These are phyloP conservation scores for Chrysolina oricalcia DNA, from an alignment of 2,888 invertebrate genomes.

Conservation along the genomic window DNA sequence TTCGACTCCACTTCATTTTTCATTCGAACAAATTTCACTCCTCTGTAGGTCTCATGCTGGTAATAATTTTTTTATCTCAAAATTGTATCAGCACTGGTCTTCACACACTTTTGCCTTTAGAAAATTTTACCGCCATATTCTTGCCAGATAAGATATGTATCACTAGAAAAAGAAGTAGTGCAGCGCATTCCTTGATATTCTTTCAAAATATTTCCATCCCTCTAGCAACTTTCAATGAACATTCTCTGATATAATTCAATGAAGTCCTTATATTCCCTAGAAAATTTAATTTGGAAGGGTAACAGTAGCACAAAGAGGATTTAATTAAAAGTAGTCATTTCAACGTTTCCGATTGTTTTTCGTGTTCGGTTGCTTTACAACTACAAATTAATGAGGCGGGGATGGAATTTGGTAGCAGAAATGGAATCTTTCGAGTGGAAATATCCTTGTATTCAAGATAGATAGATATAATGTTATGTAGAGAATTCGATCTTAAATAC, in stretches of 20 bases:
- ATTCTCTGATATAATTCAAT: background rate
- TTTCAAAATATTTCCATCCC: background rate
- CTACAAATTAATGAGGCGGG: slow-evolving; percentile 23
- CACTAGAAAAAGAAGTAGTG: no score
- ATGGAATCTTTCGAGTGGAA: background rate
- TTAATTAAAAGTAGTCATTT: slow-evolving; percentile 36
- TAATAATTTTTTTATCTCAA: no score
- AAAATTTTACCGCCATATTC: no score
- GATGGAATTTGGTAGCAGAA: background rate
- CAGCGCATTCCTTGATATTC: background rate
- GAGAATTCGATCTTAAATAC: no score
- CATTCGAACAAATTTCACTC: no score
- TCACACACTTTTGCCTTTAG: no score
- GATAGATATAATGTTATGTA: background rate
- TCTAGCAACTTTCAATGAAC: background rate
- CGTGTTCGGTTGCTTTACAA: background rate
- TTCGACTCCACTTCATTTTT: no score
- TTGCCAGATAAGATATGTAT: no score
- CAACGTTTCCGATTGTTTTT: slow-evolving; percentile 26
- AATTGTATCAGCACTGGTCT: no score
- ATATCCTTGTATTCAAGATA: background rate
- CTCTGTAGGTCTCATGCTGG: no score
- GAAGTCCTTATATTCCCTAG: background rate
- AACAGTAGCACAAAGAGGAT: slow-evolving; percentile 23
- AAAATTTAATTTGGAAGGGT: slow-evolving; percentile 27